These are phyloP conservation scores for Chlorops oryzae DNA, from an alignment of 1,140 invertebrate species.

Conservation along the genomic window DNA sequence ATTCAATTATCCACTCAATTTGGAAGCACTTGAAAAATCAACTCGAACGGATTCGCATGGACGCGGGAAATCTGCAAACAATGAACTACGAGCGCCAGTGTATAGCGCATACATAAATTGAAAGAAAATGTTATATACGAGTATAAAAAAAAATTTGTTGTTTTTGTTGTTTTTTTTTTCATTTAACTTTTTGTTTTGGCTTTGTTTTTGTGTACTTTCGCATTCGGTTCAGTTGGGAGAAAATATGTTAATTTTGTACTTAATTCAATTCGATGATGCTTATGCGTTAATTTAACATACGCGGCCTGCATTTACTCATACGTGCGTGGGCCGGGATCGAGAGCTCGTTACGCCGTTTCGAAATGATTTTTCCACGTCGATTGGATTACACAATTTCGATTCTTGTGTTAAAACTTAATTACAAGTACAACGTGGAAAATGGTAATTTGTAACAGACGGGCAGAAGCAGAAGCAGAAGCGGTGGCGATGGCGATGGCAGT, in stretches of 20 bases:
- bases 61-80: not conserved
- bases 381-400: slow-evolving; percentile 29
- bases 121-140: too few relatives aligned
- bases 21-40: too few relatives aligned
- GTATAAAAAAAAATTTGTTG: not conserved
- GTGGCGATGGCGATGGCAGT: not conserved
- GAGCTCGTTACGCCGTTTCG: too few relatives aligned
- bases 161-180: not conserved
- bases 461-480: not conserved
- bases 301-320: not conserved
- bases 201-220: not conserved
- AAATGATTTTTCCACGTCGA: slow-evolving; percentile 7
- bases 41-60: too few relatives aligned
- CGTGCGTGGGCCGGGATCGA: too few relatives aligned
- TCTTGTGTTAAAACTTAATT: slow-evolving; percentile 33
- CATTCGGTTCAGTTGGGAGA: not conserved
- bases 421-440: slow-evolving; percentile 9
- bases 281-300: not conserved
- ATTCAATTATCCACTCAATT: too few relatives aligned
- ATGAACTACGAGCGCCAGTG: not conserved
- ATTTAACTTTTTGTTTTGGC: slow-evolving; percentile 3
- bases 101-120: too few relatives aligned
- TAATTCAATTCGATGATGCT: not conserved
- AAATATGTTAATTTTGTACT: slow-evolving; percentile 3
- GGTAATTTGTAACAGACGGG: slow-evolving; percentile 37